Percentiles rank a stretch among this genome's conserved stretches.
These are phyloP conservation scores for Trematomus bernacchii DNA, from an alignment of 2,797 vertebrate genomes.

Conservation along the genomic window DNA sequence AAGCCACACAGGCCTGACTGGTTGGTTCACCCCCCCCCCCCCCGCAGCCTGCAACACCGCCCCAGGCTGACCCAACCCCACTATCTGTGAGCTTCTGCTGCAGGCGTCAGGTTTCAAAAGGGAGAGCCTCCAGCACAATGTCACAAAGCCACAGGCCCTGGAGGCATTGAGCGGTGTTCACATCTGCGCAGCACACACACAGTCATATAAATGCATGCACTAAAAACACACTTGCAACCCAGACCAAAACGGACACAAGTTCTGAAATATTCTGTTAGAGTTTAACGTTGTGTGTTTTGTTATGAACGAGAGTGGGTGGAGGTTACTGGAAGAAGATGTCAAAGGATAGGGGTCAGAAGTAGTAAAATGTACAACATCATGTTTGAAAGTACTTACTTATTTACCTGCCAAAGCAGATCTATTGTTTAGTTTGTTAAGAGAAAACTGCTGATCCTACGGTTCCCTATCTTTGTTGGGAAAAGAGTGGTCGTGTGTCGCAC, in stretches of 20 bases:
- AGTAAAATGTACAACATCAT: constrained; percentile 29
- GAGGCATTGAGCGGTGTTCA: constrained; percentile 31
- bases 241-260: constrained; percentile 22
- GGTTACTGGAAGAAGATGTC: constrained; percentile 34
- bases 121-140: constrained; percentile 65
- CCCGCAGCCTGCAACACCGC: constrained; percentile 39
- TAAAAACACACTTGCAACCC: constrained; percentile 18
- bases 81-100: constrained; percentile 73
- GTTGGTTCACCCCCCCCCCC: constrained; percentile 62
- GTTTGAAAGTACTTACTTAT: constrained; percentile 18
- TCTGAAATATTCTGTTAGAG: constrained; percentile 43
- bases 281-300: constrained; percentile 26
- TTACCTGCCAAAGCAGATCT: neutral
- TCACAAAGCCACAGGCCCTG: constrained; percentile 57
- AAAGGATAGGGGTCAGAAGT: constrained; percentile 46
- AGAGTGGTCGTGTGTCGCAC: constrained; percentile 7
- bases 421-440: neutral
- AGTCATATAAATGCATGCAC: constrained; percentile 29
- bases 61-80: constrained; percentile 53
- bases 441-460: neutral
- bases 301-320: neutral
- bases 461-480: constrained; percentile 18
- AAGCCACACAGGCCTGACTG: constrained; percentile 68
- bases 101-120: constrained; percentile 79
- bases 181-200: constrained; percentile 27